Base-by-base conservation (phyloP, 2,888 invertebrate genomes). In the Aphodius granarius region DNA sequence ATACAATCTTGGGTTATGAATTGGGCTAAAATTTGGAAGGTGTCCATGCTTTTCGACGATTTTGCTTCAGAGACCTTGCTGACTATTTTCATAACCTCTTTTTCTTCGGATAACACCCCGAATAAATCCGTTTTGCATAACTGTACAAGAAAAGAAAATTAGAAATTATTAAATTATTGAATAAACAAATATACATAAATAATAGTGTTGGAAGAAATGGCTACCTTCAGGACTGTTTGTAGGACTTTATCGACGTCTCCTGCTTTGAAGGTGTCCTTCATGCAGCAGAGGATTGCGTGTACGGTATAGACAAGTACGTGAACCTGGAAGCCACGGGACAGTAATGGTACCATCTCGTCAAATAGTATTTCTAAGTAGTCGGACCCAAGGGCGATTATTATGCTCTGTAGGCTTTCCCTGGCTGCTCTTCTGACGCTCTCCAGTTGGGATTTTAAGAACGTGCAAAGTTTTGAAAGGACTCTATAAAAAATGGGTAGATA, bases 261-360 rank as follows among this genome's bases (percentile, higher is more conserved):
- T 0, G 93, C 89, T 85, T 92, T 90, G 77, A 97, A 91, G n/a
- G 90, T 87, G 0, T 90, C 88, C 83, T 92, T 93, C 74, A 97
- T 85, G 21, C 92, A 91, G 75, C 92, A 91, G 72, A 99, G 87
- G 3, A 99, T 91, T 0, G 94, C 91, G 84, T 98, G 96, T 18
- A 97, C 91, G 0, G 98, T 97, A 77, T 93, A 97, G 2, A 95
- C 94, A 73, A 99, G 88, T 0, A 99, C 98, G 83, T 99, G 98
- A 1, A 96, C 92, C 89, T 98, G 97, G 85, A 95, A 99, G 13
- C 99, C 99, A 84, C 94, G 91, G 0, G 93, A 95, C 73, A 99
- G 88, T 18, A 96, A 87, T 3, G 94, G 88, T 62, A 93, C 92
- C 85, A 99, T 91, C 86, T 97, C 97, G 77, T 92, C 91, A 13